Conservation (phyloP, 2,113 vertebrate genomes). For the Crotalus tigris region DNA sequence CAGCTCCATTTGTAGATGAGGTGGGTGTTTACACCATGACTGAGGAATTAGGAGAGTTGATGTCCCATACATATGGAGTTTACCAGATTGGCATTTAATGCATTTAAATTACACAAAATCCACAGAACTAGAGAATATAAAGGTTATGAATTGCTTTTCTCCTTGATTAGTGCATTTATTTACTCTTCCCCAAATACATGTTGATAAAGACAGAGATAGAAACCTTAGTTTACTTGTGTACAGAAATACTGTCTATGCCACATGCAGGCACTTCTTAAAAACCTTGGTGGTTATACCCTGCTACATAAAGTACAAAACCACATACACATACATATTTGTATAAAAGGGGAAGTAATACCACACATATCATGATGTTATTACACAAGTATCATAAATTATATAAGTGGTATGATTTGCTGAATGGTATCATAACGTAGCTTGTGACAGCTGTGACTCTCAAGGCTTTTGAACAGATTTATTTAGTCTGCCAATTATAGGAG, state of each 20-base stretch:
- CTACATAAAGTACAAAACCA: not conserved
- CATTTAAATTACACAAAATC: not conserved
- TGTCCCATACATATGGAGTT: not conserved
- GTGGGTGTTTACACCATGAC: too few relatives aligned
- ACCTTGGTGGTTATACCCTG: not conserved
- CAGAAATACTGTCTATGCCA: not conserved
- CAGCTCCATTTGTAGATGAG: too few relatives aligned
- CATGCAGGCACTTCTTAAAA: not conserved
- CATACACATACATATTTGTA: not conserved
- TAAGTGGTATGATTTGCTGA: not conserved
- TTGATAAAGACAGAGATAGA: not conserved
- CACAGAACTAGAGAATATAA: not conserved
- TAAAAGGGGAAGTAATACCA: not conserved
- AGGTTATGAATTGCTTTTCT: not conserved
- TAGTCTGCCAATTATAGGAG: not conserved
- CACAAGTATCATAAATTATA: not conserved
- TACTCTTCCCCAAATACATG: not conserved
- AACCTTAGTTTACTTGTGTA: not conserved
- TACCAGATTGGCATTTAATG: not conserved
- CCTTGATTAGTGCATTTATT: not conserved
- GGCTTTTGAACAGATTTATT: not conserved
- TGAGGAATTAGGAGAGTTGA: not conserved
- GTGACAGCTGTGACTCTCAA: not conserved
- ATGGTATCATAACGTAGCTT: not conserved
- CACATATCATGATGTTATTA: not conserved